Base-by-base conservation (phyloP, 2,888 invertebrate genomes). In the Osmoderma eremita region DNA sequence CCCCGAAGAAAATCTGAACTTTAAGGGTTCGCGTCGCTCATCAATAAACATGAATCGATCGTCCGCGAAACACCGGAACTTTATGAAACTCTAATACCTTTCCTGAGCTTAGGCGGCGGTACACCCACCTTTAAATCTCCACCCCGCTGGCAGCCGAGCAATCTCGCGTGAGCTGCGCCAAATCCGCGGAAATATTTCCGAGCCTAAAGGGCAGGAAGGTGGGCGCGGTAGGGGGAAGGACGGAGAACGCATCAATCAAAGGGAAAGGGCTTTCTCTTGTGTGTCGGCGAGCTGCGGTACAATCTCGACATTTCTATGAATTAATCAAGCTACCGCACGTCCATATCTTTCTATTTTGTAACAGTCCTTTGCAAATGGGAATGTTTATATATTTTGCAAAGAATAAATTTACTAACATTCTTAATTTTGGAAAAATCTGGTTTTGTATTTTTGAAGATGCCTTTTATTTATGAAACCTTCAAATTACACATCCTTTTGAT, bases 71-170 rank as follows among this genome's bases (percentile, higher is more conserved):
- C 42, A 61, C 45, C 45, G 42, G 15, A 61, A 61, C 58, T 48
- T 61, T 61, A 61, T 61, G 45, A 61, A 61, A 61, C 58, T 61
- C 30, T 45, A 61, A 61, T 61, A 61, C 58, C 58, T 24, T 38
- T 17, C 8, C 18, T 36, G 1, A 12, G 42, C 17, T 53, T 17
- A 13, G 45, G 30, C n/a, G 10, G 24, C 45, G 45, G 30, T 30
- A 17, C 6, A 20, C 48, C 48, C n/a, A n/a, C n/a, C 18, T 48
- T 48, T n/a, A 48, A 48, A 48, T 20, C 20, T 20, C n/a, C 48
- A 20, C 48, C 12, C 6, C 42, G 17, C 12, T 17, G 17, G 15
- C 42, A 42, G 20, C 20, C 18, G 30, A 45, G 30, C 58, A 61
- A 61, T 61, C 45, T 42, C 45, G 36, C 45, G 30, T 45, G 30